Base-by-base conservation (phyloP, 1,140 invertebrate species). In the Agrilus planipennis region DNA sequence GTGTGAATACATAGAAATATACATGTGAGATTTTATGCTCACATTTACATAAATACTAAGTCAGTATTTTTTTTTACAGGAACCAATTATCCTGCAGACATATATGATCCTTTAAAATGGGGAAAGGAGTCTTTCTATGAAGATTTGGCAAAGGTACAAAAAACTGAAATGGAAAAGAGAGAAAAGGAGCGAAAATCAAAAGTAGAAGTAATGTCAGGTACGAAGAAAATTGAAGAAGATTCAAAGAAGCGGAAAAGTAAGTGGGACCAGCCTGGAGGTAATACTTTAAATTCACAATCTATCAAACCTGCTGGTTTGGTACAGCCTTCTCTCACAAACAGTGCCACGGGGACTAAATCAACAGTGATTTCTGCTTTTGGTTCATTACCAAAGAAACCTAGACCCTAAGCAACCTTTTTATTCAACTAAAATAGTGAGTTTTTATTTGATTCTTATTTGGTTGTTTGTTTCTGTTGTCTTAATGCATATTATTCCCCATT, bases 101-200 rank as follows among this genome's bases (percentile, higher is more conserved):
- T 91, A 23, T 96, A 90, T 66, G 87, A 96, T 68, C 89, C 90
- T 0, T 69, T 88, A 43, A 80, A 80, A 52, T 96, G 89, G 89
- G 79, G 77, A 6, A 84, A 86, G 58, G 86, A 93, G 53, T 94
- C 90, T 0, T 94, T 78, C 59, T 95, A 90, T 65, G 91, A 96
- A 63, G 86, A 92, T 56, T 64, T 96, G 28, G 84, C 87, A 0
- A 81, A 81, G 55, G 76, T 81, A 4, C 92, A 95, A 55, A 93
- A 89, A 65, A 63, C 75, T 6, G 89, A 94, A 65, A 94, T 94
- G 88, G 88, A 94, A 23, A 82, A 81, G 56, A 64, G 88, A 34
- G 89, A 93, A 51, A 92, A 91, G 53, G 88, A 91, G 52, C 75
- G 80, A 42, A 92, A 89, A 62, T 77, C 85, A 10, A 93, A 93